Conservation (phyloP, 1,140 invertebrate species). For the Aphelenchoides fujianensis region DNA sequence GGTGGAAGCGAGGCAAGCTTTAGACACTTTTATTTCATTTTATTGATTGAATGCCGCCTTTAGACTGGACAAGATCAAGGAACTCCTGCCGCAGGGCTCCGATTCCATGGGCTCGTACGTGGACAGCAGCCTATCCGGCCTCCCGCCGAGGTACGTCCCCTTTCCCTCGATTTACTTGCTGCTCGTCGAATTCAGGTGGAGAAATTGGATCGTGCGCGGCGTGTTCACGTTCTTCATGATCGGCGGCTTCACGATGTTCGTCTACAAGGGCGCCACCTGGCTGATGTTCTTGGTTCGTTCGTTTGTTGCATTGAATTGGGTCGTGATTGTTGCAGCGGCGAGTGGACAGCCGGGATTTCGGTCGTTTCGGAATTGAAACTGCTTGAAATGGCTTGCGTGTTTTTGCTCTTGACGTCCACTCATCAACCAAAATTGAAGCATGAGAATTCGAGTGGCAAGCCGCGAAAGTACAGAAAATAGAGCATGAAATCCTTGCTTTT, state of each 20-base stretch:
- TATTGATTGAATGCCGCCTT: slow-evolving; percentile 22
- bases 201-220: slow-evolving; percentile 93
- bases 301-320: too few relatives aligned
- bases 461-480: too few relatives aligned
- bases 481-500: too few relatives aligned
- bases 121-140: slow-evolving; percentile 29
- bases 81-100: slow-evolving; percentile 42
- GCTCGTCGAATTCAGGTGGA: slow-evolving; percentile 86
- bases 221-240: slow-evolving; percentile 98
- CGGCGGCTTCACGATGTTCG: slow-evolving; percentile 83
- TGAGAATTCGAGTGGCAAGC: too few relatives aligned
- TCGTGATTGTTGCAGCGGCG: too few relatives aligned
- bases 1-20: slow-evolving; percentile 35
- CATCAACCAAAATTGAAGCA: too few relatives aligned
- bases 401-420: too few relatives aligned
- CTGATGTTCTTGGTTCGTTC: slow-evolving; percentile 84
- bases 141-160: slow-evolving; percentile 36
- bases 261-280: slow-evolving; percentile 89
- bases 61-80: slow-evolving; percentile 24
- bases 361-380: too few relatives aligned
- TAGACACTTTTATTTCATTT: slow-evolving; percentile 7
- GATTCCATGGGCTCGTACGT: slow-evolving; percentile 41
- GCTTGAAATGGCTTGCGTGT: too few relatives aligned
- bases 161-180: too few relatives aligned
- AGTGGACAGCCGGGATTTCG: too few relatives aligned